These are phyloP conservation scores for Dryocosmus kuriphilus DNA, from an alignment of 2,888 invertebrate species.

Conservation along the genomic window DNA sequence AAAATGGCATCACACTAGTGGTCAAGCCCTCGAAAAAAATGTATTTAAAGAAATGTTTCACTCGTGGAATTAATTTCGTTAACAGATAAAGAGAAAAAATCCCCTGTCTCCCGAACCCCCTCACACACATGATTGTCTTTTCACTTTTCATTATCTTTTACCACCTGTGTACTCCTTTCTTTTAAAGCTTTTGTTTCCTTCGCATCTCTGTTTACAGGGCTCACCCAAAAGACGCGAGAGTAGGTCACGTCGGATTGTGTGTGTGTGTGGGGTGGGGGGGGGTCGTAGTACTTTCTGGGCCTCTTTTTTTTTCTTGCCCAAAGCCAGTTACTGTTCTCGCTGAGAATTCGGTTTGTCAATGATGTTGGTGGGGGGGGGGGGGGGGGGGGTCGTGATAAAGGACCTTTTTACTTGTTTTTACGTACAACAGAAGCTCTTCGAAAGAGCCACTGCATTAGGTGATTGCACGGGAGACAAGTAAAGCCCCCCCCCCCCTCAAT, in stretches of 20 bases:
- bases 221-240: no score
- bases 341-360: not conserved
- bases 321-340: not conserved
- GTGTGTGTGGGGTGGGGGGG: not conserved
- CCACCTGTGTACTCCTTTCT: not conserved
- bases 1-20: no score
- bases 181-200: not conserved
- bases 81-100: no score
- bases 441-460: slow-evolving; percentile 68
- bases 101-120: no score
- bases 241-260: not conserved
- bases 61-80: no score
- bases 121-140: no score
- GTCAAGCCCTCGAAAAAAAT: no score
- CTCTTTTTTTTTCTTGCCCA: not conserved
- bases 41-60: no score
- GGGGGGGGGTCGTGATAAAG: slow-evolving; percentile 31
- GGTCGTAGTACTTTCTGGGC: not conserved
- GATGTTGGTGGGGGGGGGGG: fast-evolving
- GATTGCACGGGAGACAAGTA: slow-evolving; percentile 67
- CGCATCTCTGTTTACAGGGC: not conserved
- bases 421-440: slow-evolving; percentile 42
- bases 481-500: slow-evolving; percentile 47
- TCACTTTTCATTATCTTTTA: no score
- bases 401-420: slow-evolving; percentile 3